Evolutionary conservation across 2,797 vertebrate genomes (phyloP).

Genomic region (Denticeps clupeoides): DNA sequence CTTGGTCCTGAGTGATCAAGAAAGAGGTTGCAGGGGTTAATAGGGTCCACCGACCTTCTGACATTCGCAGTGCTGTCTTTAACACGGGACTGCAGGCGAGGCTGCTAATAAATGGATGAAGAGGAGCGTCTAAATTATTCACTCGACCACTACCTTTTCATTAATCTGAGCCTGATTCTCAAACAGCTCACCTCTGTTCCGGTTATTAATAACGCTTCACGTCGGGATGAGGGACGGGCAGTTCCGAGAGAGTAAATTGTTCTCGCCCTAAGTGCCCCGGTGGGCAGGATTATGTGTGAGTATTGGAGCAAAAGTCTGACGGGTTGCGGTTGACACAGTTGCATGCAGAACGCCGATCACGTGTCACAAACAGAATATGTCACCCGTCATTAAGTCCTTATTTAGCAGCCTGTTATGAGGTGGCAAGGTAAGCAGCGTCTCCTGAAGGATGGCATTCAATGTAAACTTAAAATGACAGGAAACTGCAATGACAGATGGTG

Average conservation of each 20-base stretch:
- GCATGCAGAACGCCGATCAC: neutral
- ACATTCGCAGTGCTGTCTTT: neutral
- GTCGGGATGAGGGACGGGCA: neutral
- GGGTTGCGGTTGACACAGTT: neutral
- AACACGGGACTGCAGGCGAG: neutral
- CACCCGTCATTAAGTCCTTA: neutral
- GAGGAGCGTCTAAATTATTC: conserved; percentile 56
- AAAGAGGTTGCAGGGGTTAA: neutral
- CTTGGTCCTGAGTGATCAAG: too few species aligned
- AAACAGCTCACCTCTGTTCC: conserved; percentile 41
- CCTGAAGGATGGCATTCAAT: neutral
- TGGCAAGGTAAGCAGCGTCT: neutral
- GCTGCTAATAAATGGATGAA: conserved; percentile 33
- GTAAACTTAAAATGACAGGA: neutral
- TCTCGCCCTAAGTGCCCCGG: neutral
- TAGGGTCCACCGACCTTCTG: neutral
- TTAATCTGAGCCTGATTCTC: conserved; percentile 45
- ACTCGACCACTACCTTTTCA: conserved; percentile 51
- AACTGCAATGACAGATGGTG: neutral
- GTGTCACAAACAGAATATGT: neutral
- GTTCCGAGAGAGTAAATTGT: neutral
- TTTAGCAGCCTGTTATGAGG: neutral
- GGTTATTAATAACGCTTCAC: conserved; percentile 49
- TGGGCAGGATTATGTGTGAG: neutral
- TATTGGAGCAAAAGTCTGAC: neutral